Base-by-base conservation (phyloP, 2,797 vertebrate species). In the Gallinago stenura region DNA sequence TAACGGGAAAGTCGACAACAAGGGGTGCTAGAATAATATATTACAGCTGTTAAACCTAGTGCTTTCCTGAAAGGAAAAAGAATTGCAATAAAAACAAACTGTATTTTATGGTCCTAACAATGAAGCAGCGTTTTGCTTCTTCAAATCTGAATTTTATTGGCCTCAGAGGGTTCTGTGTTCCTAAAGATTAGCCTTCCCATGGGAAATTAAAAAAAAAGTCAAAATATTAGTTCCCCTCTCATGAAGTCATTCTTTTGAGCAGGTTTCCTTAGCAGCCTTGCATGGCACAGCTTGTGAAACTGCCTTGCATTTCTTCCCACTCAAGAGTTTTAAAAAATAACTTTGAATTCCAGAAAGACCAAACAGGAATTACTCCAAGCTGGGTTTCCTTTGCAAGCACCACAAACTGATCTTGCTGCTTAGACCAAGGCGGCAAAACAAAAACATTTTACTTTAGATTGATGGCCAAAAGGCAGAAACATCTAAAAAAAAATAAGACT, bases 61-160 rank as follows among this genome's bases (percentile, higher is more conserved):
- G 97, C 72, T 97, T 98, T 98, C 98, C 98, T 98, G 97, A 97
- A 94, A 98, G 98, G 96, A 97, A 98, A 98, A 97, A 97, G 96
- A 96, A 95, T 78, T 14, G 85, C 96, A 98, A 96, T 91, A 87
- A 98, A 98, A 98, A 98, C 98, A 98, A 98, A 98, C 97, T 91
- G 85, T 68, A 90, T 95, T 97, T 97, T 94, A 96, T 75, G 76
- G 78, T 62, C 19, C 68, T 96, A 97, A 98, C 98, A 98, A 97
- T 97, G 97, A 97, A 98, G 94, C 95, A 93, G 94, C 97, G 94
- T 97, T 98, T 96, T 69, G 30, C 95, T 94, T 89, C 96, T 97
- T 90, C 82, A 93, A 93, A 87, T 82, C 90, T 71, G 65, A 26
- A 69, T 94, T 95, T 97, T 97, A 98, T 95, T 97, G 95, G 96